Base-by-base conservation (phyloP, 2,113 vertebrate species). In the Oreotrochilus melanogaster region DNA sequence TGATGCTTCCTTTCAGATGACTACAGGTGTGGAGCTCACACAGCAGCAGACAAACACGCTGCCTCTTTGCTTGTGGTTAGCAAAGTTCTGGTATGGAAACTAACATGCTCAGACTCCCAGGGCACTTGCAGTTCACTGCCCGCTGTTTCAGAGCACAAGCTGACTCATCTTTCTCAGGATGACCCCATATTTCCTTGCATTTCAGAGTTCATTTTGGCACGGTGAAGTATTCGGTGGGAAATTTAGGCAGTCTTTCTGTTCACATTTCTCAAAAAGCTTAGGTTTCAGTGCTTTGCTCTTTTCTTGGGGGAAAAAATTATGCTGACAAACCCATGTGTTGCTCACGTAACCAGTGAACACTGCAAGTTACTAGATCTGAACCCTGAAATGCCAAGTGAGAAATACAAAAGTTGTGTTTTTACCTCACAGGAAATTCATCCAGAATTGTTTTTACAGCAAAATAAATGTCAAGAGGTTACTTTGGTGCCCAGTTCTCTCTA, bases 1-100 rank as follows among this genome's bases (percentile, higher is more conserved):
- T 81, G 66, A 42, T 51, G 66, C 78, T 93, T 94, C 47, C 75
- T 95, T 95, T 94, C 78, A 74, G 69, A 61, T 79, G 70, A 51
- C 39, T 74, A 24, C 66, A 92, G 89, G 87, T 61, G 85, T 95
- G 94, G 73, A 86, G 14, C 53, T 92, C 62, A 35, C 86, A 88
- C 78, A 92, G 83, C 60, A 0, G 1, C 30, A 83, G n/a, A 73
- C 31, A 60, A 86, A 92, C 10, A 33, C 1, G 2, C 2, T 0
- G 5, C 47, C 47, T 89, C 47, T 51, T 61, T 48, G 69, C 53
- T 67, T 33, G 70, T 56, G 31, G 37, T 89, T 54, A n/a, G 56
- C 69, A 28, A 82, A 76, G 58, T 50, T 88, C 58, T 54, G 71
- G 9, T 69, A 35, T 66, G 70, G 51, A 85, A 78, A 48, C 35